Evolutionary conservation across 2,888 invertebrate genomes (phyloP), one percentile per base, ranked within the genome.

Genomic region (Apodemia zela): DNA sequence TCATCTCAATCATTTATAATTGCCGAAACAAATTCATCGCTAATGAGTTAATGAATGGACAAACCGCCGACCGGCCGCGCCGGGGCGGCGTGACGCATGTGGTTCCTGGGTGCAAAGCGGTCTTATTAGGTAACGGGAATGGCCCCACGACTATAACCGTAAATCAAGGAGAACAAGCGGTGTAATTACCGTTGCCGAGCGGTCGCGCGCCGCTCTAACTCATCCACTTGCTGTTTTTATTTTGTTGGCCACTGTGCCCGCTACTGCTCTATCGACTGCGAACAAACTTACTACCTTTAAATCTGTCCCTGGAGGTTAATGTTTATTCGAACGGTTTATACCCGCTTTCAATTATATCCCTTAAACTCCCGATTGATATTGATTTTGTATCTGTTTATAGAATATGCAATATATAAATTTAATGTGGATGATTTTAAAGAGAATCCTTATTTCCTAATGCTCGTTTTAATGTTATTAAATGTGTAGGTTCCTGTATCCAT

Each of bases 81-180:
- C 7, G 51, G 54, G 75, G 72, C 77, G 70, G 75, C 74, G 72
- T 80, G 82, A 83, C 89, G 84, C 88, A 87, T 89, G 86, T 88
- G 87, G 86, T 87, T 79, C 84, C 80, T 84, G 85, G 81, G 85
- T 87, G 89, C 87, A 88, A 89, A 90, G 89, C 85, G 89, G 84
- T 89, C 90, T 91, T 91, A 90, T 91, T 91, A 90, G 88, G 90
- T 90, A 89, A 86, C 89, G 84, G 87, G 89, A 86, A 89, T 89
- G 82, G 88, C 90, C 89, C 88, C 87, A 85, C 87, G 87, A 91
- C 92, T 92, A 92, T 92, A 93, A 92, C 91, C 89, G 89, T 92
- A 92, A 92, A 89, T 89, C 90, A 92, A 87, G 86, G 85, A 87
- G 89, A 92, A 90, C 92, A 92, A 92, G 92, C 92, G 89, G 88